Evolutionary conservation across 2,113 vertebrate genomes (phyloP).

Genomic region (Desmodus rotundus): DNA sequence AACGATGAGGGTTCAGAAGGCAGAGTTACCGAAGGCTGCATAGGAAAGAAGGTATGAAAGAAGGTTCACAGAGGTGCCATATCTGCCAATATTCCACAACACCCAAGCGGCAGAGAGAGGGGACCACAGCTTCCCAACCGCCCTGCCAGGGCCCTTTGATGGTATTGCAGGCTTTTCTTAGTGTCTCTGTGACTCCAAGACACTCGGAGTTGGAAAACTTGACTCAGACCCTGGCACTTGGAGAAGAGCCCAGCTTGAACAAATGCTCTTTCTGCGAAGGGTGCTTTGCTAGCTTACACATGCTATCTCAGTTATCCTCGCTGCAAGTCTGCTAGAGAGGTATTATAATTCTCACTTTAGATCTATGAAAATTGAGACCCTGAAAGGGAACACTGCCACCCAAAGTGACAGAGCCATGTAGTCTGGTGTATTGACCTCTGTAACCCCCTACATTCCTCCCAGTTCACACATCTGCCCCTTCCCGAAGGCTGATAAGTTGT

Average conservation of each 20-base stretch:
- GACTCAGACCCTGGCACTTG: neutral
- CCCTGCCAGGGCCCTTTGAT: neutral
- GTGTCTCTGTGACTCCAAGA: neutral
- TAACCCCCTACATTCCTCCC: neutral
- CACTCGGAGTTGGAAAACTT: neutral
- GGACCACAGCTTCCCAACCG: no score
- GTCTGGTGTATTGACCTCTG: neutral
- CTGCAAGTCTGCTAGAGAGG: neutral
- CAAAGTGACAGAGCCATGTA: neutral
- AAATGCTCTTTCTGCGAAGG: neutral
- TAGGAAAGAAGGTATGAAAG: neutral
- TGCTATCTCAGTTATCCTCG: neutral
- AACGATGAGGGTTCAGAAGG: neutral
- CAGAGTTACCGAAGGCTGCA: neutral
- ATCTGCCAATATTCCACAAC: neutral
- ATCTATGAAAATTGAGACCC: neutral
- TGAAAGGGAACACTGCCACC: neutral
- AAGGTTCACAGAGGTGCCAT: neutral
- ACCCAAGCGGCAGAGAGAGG: neutral
- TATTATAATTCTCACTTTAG: neutral
- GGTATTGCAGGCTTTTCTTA: neutral
- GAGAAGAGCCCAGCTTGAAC: neutral
- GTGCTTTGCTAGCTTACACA: fast-evolving
- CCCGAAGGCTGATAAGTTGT: neutral
- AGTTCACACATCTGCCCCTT: neutral